Conservation (phyloP, 2,113 vertebrate species). For the Synodontis membranacea region DNA sequence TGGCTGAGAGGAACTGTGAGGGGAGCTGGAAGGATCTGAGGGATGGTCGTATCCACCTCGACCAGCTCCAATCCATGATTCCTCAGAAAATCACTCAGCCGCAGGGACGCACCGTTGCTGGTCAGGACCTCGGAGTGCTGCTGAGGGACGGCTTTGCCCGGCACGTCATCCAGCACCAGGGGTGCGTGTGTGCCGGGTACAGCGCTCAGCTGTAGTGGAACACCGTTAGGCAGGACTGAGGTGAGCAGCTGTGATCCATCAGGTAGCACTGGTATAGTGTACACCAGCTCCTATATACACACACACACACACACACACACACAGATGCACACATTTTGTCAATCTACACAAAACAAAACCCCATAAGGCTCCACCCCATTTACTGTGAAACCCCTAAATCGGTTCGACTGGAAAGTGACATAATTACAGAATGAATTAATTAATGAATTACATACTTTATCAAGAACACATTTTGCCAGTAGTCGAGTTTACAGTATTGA, state of each 20-base stretch:
- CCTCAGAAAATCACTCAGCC: conserved; percentile 11
- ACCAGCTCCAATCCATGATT: conserved; percentile 41
- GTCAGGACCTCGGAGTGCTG: not conserved
- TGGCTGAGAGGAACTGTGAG: not conserved
- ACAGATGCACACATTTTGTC: not conserved
- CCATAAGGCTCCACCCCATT: not conserved
- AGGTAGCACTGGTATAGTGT: conserved; percentile 14
- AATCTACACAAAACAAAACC: not conserved
- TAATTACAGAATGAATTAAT: no score
- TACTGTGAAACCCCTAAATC: no score
- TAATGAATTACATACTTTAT: not conserved
- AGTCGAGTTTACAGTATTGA: not conserved
- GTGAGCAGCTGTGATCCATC: conserved; percentile 24
- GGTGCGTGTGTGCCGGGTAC: not conserved
- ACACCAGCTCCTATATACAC: conserved; percentile 30
- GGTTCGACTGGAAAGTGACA: no score
- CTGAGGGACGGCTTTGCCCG: not conserved
- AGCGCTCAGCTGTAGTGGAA: conserved; percentile 7
- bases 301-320: not conserved
- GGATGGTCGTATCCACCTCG: conserved; percentile 38
- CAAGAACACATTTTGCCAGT: not conserved
- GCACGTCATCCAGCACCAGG: not conserved
- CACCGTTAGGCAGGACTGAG: conserved; percentile 5
- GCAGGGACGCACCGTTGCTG: not conserved
- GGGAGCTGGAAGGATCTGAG: conserved; percentile 15